Base-by-base conservation (phyloP, 2,888 invertebrate genomes). In the Agrotis ipsilon region DNA sequence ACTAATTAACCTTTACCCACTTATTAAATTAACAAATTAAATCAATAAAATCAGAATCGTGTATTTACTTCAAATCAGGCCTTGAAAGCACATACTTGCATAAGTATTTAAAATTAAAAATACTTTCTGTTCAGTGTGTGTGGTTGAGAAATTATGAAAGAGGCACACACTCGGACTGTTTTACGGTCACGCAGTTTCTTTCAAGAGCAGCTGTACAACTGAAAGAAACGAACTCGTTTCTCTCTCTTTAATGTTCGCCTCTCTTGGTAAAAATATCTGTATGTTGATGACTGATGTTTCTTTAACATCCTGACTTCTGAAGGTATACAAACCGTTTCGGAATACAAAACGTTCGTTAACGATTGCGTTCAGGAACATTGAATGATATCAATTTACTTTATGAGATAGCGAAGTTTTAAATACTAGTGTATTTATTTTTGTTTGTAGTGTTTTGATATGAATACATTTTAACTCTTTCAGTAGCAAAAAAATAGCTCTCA, bases 211-310 rank as follows among this genome's bases (percentile, higher is more conserved):
- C 91, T 91, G 89, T 82, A 88, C 82, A 55, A 55, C 55, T 55
- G 55, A 55, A 55, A 32, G 55, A 19, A 32, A 32, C 55, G 55
- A 80, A 82, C 86, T 81, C 83, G 84, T 87, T 87, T 84, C 83
- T 83, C 89, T 89, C 88, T 91, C 90, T 92, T 93, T 92, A 85
- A 92, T 89, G 92, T 90, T 87, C 78, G 83, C 83, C 81, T 87
- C 86, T 82, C 85, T 75, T 88, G 90, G 86, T 92, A 92, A 90
- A 93, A 93, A 93, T 92, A 93, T 84, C 89, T 89, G 80, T 84
- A 86, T 87, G 89, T 32, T 55, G 55, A 55, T 55, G 55, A 55
- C 13, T 92, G 89, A 90, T 88, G 86, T 89, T 89, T 88, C 87
- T 87, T 80, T 85, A 85, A 80, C 87, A 82, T 87, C 87, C 81